Conservation (phyloP, 2,888 invertebrate species). For the Drosophila siamana region DNA sequence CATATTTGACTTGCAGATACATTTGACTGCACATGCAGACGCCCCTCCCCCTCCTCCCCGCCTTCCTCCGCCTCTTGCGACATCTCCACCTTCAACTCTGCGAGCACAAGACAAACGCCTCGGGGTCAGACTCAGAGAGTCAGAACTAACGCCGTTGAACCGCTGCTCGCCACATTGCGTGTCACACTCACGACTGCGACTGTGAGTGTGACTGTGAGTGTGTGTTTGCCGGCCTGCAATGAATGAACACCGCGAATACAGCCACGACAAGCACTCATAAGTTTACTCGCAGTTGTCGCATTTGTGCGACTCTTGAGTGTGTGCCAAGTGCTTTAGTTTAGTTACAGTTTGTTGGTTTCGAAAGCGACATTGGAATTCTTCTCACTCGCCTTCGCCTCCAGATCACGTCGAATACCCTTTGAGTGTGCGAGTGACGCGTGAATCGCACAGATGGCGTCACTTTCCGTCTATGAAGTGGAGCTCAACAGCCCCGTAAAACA, state of each 20-base stretch:
- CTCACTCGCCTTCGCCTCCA: slow-evolving; percentile 7
- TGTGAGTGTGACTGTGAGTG: slow-evolving; percentile 6
- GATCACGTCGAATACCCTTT: slow-evolving; percentile 28
- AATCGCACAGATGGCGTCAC: neutral
- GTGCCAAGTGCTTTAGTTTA: slow-evolving; percentile 63
- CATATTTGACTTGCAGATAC: slow-evolving; percentile 82
- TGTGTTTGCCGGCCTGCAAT: neutral
- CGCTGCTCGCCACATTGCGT: slow-evolving; percentile 58
- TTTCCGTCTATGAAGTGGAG: neutral
- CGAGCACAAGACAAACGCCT: slow-evolving; percentile 16
- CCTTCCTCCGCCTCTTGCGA: neutral
- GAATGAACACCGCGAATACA: neutral
- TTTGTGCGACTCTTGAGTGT: slow-evolving; percentile 51
- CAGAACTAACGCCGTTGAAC: slow-evolving; percentile 54
- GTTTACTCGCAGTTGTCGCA: slow-evolving; percentile 38
- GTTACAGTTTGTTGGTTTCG: slow-evolving; percentile 83
- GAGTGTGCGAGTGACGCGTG: neutral
- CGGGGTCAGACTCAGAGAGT: slow-evolving; percentile 52
- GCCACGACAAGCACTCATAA: slow-evolving; percentile 23
- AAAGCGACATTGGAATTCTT: slow-evolving; percentile 78
- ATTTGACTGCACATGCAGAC: slow-evolving; percentile 67
- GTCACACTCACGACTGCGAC: slow-evolving; percentile 41
- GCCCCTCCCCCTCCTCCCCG: slow-evolving; percentile 2
- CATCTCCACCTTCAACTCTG: slow-evolving; percentile 13
- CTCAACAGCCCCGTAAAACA: neutral